Evolutionary conservation across 92 coral and sea anemone genomes (phyloP).

Genomic region (Phenganax stokvisi): DNA sequence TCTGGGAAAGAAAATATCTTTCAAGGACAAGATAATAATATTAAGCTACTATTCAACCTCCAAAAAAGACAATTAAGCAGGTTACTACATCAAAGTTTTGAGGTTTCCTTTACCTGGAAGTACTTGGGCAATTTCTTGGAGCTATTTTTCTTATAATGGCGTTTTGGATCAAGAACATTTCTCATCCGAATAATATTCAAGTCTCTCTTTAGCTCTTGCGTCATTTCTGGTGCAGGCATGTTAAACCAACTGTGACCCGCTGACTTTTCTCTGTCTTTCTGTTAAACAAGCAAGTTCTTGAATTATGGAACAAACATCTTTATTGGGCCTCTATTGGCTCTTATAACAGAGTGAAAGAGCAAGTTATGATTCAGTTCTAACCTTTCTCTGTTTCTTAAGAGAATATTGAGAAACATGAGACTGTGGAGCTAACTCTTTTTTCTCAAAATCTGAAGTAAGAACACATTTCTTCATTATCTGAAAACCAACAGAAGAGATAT

Average conservation of each 20-base stretch:
- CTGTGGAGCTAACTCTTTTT: slow-evolving; percentile 68
- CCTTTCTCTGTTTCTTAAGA: slow-evolving; percentile 66
- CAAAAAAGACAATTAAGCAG: not conserved
- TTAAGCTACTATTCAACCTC: too few relatives aligned
- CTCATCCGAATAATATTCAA: slow-evolving; percentile 78
- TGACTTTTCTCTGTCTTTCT: slow-evolving; percentile 68
- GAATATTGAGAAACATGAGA: slow-evolving; percentile 50
- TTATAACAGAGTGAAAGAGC: not conserved
- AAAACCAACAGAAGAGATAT: not conserved
- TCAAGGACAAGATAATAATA: too few relatives aligned
- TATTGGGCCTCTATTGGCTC: too few relatives aligned
- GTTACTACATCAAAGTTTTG: not conserved
- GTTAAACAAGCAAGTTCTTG: not conserved
- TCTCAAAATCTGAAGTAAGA: slow-evolving; percentile 84
- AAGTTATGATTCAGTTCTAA: not conserved
- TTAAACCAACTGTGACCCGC: slow-evolving; percentile 92
- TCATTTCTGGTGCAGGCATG: slow-evolving; percentile 81
- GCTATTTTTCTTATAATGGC: slow-evolving; percentile 90
- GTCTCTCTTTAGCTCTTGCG: slow-evolving; percentile 79
- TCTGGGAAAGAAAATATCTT: slow-evolving; percentile 29
- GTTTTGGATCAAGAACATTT: slow-evolving; percentile 75
- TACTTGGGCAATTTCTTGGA: slow-evolving; percentile 72
- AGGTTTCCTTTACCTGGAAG: slow-evolving; percentile 57
- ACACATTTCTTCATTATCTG: slow-evolving; percentile 82
- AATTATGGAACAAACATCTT: not conserved